These are phyloP conservation scores for Stratiomys singularior DNA, from an alignment of 2,888 invertebrate genomes.

Conservation along the genomic window DNA sequence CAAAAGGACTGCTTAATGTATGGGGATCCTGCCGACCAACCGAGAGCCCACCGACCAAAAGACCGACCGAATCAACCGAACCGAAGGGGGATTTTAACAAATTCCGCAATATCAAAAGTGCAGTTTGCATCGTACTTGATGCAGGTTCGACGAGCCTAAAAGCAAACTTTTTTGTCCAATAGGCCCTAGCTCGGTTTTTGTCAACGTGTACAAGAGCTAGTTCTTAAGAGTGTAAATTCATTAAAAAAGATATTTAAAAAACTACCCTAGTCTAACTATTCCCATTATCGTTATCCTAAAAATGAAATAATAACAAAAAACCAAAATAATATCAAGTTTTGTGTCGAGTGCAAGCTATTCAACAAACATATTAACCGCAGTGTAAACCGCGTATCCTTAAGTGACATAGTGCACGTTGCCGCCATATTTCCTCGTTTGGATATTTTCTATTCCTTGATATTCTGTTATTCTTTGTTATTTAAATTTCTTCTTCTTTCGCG, in stretches of 20 bases:
- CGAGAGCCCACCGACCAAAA: constrained; percentile 31
- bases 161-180: constrained; percentile 49
- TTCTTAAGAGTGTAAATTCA: constrained; percentile 46
- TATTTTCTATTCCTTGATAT: not conserved
- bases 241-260: constrained; percentile 13
- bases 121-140: constrained; percentile 56
- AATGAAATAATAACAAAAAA: constrained; percentile 7
- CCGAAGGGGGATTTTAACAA: constrained; percentile 52
- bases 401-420: not conserved
- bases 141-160: constrained; percentile 55
- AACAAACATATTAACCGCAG: not conserved
- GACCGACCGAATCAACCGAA: constrained; percentile 42
- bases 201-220: constrained; percentile 49
- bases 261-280: no score
- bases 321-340: not conserved
- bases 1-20: constrained; percentile 49
- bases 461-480: not conserved
- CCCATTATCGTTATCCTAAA: no score
- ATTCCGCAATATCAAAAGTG: constrained; percentile 54
- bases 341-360: not conserved
- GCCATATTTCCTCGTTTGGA: constrained; percentile 4
- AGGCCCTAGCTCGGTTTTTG: constrained; percentile 51
- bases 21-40: constrained; percentile 19
- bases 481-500: constrained; percentile 16
- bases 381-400: constrained; percentile 9